A percentile compares a stretch with the other conserved stretches of the same genome.
phyloP scores from a whole-genome alignment of 2,113 vertebrate species.

The Lophius piscatorius region DNA sequence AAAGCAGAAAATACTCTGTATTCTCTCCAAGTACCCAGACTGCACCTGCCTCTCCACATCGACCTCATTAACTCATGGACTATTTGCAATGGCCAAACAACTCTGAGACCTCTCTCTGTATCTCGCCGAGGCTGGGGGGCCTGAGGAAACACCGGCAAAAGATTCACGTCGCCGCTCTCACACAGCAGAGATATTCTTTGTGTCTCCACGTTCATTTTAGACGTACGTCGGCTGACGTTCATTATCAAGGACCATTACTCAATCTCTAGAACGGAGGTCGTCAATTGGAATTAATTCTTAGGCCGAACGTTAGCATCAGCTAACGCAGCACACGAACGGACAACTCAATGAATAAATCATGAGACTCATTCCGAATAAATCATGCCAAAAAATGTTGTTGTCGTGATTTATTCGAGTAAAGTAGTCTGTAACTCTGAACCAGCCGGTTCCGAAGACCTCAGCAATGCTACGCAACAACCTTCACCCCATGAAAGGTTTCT shows the following conservation, averaged over 20 bases:
- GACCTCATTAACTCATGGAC: conserved; percentile 77
- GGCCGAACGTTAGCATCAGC: conserved; percentile 32
- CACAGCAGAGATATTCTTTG: conserved; percentile 32
- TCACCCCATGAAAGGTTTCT: no score
- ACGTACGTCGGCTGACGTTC: conserved; percentile 28
- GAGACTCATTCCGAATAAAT: no score
- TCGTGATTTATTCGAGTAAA: no score
- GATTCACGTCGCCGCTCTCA: conserved; percentile 51
- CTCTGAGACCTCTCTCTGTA: conserved; percentile 74
- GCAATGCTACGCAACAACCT: no score
- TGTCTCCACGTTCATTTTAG: conserved; percentile 56
- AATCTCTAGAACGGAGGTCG: conserved; percentile 35
- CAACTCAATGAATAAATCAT: conserved; percentile 1
- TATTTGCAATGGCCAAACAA: conserved; percentile 75
- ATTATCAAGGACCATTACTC: conserved; percentile 53
- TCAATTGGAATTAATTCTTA: background rate
- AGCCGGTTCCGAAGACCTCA: no score
- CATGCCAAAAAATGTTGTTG: no score
- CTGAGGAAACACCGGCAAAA: conserved; percentile 49
- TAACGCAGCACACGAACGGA: conserved; percentile 4
- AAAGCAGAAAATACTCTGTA: conserved; percentile 72
- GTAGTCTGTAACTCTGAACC: no score
- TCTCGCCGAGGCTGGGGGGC: conserved; percentile 59
- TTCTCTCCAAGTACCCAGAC: conserved; percentile 71
- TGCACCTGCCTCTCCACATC: conserved; percentile 80